Evolutionary conservation across 1,140 invertebrate species (phyloP), one percentile per base, ranked within the genome.

Genomic region (Trissolcus basalis): DNA sequence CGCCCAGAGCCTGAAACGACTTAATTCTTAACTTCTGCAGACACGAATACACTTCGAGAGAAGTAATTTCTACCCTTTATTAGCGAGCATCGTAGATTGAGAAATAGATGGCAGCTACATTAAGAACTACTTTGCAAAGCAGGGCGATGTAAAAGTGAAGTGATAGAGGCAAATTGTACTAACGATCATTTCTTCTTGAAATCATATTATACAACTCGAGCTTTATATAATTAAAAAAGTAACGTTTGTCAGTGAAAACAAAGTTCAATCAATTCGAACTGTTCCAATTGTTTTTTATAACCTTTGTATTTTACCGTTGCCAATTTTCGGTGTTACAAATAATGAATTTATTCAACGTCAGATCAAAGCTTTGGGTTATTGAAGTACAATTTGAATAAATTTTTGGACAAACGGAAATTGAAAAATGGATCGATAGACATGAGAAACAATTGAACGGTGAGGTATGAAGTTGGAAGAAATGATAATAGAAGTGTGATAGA

Each of bases 1-100:
- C 55, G 97, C 97, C 97, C 97, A 98, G 82, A 98, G 89, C 90
- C 96, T 97, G 91, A 83, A 88, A 88, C 85, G 77, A 87, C 55
- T 69, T 33, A 47, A 56, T 60, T 60, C 55, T 79, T 69, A 68
- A 75, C 50, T 54, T 69, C 71, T 49, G 50, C 55, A 77, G 61
- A 67, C 39, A 61, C 5, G 0, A 36, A 41, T n/a, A 59, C n/a
- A 10, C 7, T 11, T 49, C 11, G 41, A n/a, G 36, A n/a, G 9
- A 45, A 49, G 49, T 56, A 48, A 54, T 44, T 43, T 14, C 1
- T 61, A 56, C 19, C 19, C 61, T 74, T 63, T 7, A 10, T 58
- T 39, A 63, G 60, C 41, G 16, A 63, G 12, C 39, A 63, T 61
- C 12, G 67, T 55, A 65, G 61, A 44, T 60, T 54, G 43, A 65